Evolutionary conservation across 2,113 vertebrate genomes (phyloP), one percentile per base, ranked within the genome.

Genomic region (Apodemus sylvaticus): DNA sequence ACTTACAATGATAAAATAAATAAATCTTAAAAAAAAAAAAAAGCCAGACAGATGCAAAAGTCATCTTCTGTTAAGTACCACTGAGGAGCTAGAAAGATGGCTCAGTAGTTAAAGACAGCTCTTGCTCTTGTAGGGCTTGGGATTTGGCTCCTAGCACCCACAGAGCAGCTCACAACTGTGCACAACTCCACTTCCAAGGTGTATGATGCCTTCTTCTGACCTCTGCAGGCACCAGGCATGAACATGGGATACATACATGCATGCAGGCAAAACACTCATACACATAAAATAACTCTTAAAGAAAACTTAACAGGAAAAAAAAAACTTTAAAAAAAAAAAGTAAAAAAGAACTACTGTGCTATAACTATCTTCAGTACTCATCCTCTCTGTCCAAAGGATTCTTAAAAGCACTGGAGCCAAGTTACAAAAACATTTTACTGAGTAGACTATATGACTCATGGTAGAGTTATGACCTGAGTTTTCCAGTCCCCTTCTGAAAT

Each of bases 401-500:
- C 71, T 70, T 2, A 74, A 95, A 55, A 93, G 34, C 64, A 70
- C 78, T 94, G 7, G 12, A 95, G 96, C 87, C 51, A 66, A 76
- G 60, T 88, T 58, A 82, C 10, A 78, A 76, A 91, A 94, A 96
- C 53, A 77, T 39, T 90, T 94, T 51, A 42, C 76, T 73, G 24
- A 89, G 64, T 10, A 85, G 34, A 51, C 0, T 51, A 8, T 11
- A 86, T 97, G 97, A 97, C 94, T 97, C 96, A 97, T 60, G 10
- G 53, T 71, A 45, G 89, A 97, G 66, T 83, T 96, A 97, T 97
- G 96, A 91, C 36, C 70, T 45, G 82, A 93, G 74, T 90, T 96
- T 97, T 96, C 96, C 96, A 94, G 39, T 93, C 68, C 58, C 58
- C 76, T 90, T 94, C 86, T 76, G 34, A 95, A 96, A 94, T 45